A percentile compares a stretch with the other conserved stretches of the same genome.
Evolutionary conservation across 2,113 vertebrate genomes (phyloP).

Genomic region (Nyctereutes procyonoides): DNA sequence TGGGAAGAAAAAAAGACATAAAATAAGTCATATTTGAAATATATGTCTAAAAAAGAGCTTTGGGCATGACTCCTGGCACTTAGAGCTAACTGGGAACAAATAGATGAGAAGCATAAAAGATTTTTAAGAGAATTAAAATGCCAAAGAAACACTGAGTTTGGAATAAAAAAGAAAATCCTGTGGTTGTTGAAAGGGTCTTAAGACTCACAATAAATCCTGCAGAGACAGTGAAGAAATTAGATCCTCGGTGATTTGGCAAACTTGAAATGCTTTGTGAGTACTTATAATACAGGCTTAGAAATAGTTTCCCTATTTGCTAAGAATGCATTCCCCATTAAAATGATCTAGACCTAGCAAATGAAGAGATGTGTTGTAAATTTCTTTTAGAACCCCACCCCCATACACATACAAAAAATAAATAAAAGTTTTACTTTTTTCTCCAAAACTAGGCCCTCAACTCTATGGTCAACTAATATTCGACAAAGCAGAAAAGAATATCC

Average conservation of each 20-base stretch:
- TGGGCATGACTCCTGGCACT: neutral
- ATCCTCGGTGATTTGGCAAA: neutral
- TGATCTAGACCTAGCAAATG: neutral
- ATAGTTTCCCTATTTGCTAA: neutral
- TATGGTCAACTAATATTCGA: no score
- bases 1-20: neutral
- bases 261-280: neutral
- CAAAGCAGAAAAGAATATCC: no score
- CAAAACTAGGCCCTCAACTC: neutral
- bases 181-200: neutral
- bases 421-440: neutral
- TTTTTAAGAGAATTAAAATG: neutral
- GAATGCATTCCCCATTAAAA: neutral
- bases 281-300: neutral
- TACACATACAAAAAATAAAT: neutral
- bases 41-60: neutral
- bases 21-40: neutral
- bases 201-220: neutral
- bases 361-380: neutral
- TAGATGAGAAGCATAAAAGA: neutral
- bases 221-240: neutral
- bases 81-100: neutral
- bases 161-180: neutral
- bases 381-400: neutral
- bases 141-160: neutral